These are phyloP conservation scores for Melinaea menophilus DNA, from an alignment of 2,888 invertebrate species.

Conservation along the genomic window DNA sequence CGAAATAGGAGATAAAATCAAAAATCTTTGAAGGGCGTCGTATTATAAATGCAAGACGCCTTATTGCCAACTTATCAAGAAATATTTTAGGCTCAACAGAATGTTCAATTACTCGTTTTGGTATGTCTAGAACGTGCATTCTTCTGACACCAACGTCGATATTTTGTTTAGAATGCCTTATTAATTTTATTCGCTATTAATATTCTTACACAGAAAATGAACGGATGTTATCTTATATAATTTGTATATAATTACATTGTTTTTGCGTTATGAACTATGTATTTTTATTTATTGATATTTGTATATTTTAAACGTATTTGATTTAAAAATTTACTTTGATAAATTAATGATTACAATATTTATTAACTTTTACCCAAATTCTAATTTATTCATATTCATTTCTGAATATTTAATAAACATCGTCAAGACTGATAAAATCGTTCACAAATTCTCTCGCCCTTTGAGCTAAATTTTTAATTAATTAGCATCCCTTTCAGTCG, in stretches of 20 bases:
- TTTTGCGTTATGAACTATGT: too few species aligned
- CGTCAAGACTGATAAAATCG: slow-evolving; percentile 25
- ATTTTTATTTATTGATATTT: too few species aligned
- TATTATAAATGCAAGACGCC: slow-evolving; percentile 56
- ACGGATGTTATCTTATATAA: not conserved
- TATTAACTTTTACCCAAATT: slow-evolving; percentile 6
- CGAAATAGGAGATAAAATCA: slow-evolving; percentile 39
- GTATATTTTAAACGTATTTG: too few species aligned
- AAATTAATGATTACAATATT: slow-evolving; percentile 3
- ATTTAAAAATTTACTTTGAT: not conserved
- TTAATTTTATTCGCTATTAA: slow-evolving; percentile 22
- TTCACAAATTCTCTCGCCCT: slow-evolving; percentile 20
- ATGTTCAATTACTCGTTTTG: slow-evolving; percentile 57
- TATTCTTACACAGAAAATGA: not conserved
- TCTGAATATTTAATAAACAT: slow-evolving; percentile 17
- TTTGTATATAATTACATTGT: too few species aligned
- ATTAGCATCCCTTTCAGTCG: slow-evolving; percentile 51
- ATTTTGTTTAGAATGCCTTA: slow-evolving; percentile 41
- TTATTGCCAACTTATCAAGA: slow-evolving; percentile 47
- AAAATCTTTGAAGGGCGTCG: slow-evolving; percentile 35
- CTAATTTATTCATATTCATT: slow-evolving; percentile 15
- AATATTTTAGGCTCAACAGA: slow-evolving; percentile 56
- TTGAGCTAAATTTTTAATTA: slow-evolving; percentile 50
- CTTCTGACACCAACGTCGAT: slow-evolving; percentile 41
- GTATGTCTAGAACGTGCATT: slow-evolving; percentile 42